These are phyloP conservation scores for Diadophis punctatus DNA, from an alignment of 2,113 vertebrate genomes.

Conservation along the genomic window DNA sequence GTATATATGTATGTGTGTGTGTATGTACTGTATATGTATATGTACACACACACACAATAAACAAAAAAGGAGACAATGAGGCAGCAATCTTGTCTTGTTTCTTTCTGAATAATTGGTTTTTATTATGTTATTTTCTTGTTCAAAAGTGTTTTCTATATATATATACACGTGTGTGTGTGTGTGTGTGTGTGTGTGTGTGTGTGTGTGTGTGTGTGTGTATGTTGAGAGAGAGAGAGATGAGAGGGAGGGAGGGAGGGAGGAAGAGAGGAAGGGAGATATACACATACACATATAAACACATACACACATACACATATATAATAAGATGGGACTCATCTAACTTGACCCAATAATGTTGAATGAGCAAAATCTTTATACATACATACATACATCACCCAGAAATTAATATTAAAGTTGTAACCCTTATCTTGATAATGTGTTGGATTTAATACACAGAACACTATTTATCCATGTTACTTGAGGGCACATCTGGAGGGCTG, in stretches of 20 bases:
- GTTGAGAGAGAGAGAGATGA: too few species aligned
- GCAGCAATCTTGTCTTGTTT: neutral
- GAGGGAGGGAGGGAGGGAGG: too few species aligned
- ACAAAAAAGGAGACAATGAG: neutral
- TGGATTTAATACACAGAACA: neutral
- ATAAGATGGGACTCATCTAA: neutral
- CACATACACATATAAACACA: too few species aligned
- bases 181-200: too few species aligned
- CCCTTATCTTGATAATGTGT: neutral
- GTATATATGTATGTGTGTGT: too few species aligned
- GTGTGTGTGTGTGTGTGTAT: too few species aligned
- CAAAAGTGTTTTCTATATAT: neutral
- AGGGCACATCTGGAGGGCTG: neutral
- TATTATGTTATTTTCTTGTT: neutral
- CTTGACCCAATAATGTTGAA: neutral
- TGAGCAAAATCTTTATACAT: neutral
- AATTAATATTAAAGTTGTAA: neutral
- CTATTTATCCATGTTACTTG: neutral
- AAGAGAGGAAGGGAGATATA: too few species aligned
- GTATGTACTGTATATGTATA: too few species aligned
- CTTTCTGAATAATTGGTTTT: neutral
- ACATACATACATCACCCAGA: neutral
- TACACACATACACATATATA: neutral
- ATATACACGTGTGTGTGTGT: too few species aligned
- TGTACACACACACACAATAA: neutral